Conservation (phyloP, 2,797 vertebrate genomes). For the Spinibarbus caldwelli region DNA sequence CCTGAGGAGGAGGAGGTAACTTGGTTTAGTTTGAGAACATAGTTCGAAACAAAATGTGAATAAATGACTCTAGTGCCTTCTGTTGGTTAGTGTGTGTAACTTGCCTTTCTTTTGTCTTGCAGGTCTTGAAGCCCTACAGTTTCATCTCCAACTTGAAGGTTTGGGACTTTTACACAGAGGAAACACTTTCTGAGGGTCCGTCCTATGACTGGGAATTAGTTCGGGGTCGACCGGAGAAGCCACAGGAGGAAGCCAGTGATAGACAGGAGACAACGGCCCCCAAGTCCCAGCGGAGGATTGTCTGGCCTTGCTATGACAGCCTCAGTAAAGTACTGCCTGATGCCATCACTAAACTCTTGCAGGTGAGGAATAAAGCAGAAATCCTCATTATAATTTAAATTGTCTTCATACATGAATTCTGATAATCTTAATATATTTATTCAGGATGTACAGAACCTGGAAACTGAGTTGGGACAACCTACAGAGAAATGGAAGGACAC, state of each 20-base stretch:
- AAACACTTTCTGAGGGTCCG: constrained; percentile 90
- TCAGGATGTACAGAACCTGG: constrained; percentile 89
- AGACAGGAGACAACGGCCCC: constrained; percentile 80
- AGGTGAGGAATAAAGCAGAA: constrained; percentile 72
- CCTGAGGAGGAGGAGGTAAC: constrained; percentile 92
- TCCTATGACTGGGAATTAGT: constrained; percentile 93
- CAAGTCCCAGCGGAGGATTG: constrained; percentile 83
- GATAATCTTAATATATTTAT: neutral
- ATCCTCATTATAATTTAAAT: neutral
- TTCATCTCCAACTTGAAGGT: constrained; percentile 95
- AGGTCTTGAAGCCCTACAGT: constrained; percentile 94
- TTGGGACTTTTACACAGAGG: constrained; percentile 95
- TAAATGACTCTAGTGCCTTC: constrained; percentile 16
- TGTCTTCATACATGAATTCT: neutral
- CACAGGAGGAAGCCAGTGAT: constrained; percentile 73
- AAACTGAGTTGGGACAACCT: constrained; percentile 87
- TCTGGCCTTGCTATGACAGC: constrained; percentile 95
- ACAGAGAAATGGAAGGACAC: constrained; percentile 94
- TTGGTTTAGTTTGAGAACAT: neutral
- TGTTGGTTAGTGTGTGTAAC: constrained; percentile 22
- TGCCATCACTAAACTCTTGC: constrained; percentile 92
- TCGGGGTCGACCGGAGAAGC: constrained; percentile 76
- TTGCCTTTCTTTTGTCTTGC: neutral
- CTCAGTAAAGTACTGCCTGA: constrained; percentile 84
- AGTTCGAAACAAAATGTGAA: too few relatives aligned